Conservation (phyloP, 2,113 vertebrate genomes). For the Microtus richardsoni region DNA sequence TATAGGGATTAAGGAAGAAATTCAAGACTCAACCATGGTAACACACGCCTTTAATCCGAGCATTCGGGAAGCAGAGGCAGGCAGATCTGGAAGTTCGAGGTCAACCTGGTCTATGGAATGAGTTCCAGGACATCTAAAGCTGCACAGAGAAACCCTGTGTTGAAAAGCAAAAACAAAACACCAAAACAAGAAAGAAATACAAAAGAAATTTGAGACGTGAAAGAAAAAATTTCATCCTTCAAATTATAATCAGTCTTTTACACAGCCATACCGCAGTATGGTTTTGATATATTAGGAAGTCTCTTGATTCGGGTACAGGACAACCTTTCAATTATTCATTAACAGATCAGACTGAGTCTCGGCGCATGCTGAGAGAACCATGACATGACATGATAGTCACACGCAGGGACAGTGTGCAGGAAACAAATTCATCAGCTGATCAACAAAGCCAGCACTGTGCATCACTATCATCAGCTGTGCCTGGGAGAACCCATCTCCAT, state of each 20-base stretch:
- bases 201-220: too few relatives aligned
- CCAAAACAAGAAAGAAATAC: not conserved
- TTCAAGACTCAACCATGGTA: not conserved
- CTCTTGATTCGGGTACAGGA: not conserved
- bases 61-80: not conserved
- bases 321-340: not conserved
- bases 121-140: not conserved
- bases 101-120: fast-evolving
- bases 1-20: not conserved
- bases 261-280: not conserved
- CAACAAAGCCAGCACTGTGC: not conserved
- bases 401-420: too few relatives aligned
- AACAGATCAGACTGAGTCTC: not conserved
- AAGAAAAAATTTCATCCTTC: too few relatives aligned
- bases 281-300: not conserved
- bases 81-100: too few relatives aligned
- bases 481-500: too few relatives aligned
- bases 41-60: not conserved
- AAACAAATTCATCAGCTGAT: not conserved
- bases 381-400: not conserved
- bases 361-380: not conserved
- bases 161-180: not conserved
- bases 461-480: not conserved
- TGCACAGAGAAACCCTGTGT: not conserved
- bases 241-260: not conserved